A percentile compares a stretch with the other conserved stretches of the same genome.
phyloP scores from a whole-genome alignment of 2,113 vertebrate species.

The Zapus hudsonius region DNA sequence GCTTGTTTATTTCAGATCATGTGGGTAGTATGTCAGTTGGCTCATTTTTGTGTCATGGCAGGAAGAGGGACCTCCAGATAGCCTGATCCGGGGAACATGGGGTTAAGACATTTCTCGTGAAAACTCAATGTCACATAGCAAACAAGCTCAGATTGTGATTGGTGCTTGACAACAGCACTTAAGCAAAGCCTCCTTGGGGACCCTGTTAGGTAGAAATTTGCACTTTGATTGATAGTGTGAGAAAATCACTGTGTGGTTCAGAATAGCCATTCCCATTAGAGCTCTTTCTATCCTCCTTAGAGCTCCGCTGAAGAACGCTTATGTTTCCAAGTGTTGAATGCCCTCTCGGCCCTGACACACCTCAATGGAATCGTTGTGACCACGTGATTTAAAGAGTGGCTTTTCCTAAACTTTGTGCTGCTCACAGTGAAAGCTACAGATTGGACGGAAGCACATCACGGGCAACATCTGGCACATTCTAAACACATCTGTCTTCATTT shows the following conservation, averaged over 20 bases:
- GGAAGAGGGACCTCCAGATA: neutral
- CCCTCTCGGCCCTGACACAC: neutral
- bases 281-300: neutral
- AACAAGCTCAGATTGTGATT: neutral
- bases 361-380: neutral
- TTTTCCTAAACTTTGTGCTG: neutral
- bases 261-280: neutral
- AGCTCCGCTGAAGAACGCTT: neutral
- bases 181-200: neutral
- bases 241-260: rapidly evolving
- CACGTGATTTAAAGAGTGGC: neutral
- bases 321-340: constrained; percentile 11
- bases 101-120: neutral
- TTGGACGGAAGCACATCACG: rapidly evolving
- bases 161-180: neutral
- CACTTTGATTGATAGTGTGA: neutral
- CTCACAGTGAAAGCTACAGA: neutral
- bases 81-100: rapidly evolving
- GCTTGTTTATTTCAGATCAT: neutral
- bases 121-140: neutral
- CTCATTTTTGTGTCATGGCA: neutral
- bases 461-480: neutral
- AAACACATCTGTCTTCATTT: rapidly evolving
- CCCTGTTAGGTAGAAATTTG: neutral
- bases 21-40: neutral